These are phyloP conservation scores for Arenaria interpres DNA, from an alignment of 2,113 vertebrate genomes.

Conservation along the genomic window DNA sequence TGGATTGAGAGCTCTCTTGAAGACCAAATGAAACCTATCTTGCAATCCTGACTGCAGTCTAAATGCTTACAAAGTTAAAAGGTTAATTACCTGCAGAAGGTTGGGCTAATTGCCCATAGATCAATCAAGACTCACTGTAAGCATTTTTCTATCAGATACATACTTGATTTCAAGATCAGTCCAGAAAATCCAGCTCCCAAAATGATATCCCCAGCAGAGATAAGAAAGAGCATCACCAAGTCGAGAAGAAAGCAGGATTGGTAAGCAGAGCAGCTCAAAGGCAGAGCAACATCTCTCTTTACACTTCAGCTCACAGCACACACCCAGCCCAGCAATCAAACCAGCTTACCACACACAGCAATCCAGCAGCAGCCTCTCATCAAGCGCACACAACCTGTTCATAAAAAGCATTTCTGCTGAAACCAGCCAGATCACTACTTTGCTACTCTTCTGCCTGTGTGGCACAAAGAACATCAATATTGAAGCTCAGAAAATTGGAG, in stretches of 20 bases:
- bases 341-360: background rate
- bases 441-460: background rate
- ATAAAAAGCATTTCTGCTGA: background rate
- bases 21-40: background rate
- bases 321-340: background rate
- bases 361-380: background rate
- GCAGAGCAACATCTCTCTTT: background rate
- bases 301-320: background rate
- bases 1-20: background rate
- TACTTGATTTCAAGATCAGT: background rate
- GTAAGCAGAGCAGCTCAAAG: background rate
- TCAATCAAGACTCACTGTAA: background rate
- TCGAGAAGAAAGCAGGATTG: background rate
- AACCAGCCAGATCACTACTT: background rate
- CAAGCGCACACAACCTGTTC: background rate
- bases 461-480: accelerated
- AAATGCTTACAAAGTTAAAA: background rate
- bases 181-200: background rate
- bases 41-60: background rate
- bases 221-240: background rate
- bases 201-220: background rate
- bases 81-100: background rate
- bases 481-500: background rate
- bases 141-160: background rate
- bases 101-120: background rate